phyloP scores from a whole-genome alignment of 2,888 invertebrate genomes.

The Archaeoteleia sp. region DNA sequence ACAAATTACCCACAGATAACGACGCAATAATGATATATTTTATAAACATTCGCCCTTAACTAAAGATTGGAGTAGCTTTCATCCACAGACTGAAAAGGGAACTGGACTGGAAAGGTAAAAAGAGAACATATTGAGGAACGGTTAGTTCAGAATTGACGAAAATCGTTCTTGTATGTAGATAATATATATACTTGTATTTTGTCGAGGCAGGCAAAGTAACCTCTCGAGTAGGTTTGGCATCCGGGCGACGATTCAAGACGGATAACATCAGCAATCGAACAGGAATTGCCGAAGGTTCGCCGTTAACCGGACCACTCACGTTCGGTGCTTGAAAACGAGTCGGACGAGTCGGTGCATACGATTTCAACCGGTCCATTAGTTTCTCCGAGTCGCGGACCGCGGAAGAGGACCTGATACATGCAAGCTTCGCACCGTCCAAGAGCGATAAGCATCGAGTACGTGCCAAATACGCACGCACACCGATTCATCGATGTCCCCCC shows the following conservation, averaged over 20 bases:
- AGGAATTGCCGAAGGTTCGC: slow-evolving; percentile 55
- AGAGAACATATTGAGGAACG: too few species aligned
- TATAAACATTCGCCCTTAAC: too few species aligned
- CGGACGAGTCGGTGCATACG: slow-evolving; percentile 56
- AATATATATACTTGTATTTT: slow-evolving; percentile 13
- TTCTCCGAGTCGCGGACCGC: slow-evolving; percentile 54
- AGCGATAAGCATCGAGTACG: slow-evolving; percentile 57
- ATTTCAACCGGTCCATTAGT: slow-evolving; percentile 59
- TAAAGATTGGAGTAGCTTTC: too few species aligned
- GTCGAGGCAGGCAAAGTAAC: slow-evolving; percentile 26
- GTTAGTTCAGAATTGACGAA: too few species aligned
- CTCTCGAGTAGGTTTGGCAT: slow-evolving; percentile 45
- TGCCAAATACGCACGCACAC: slow-evolving; percentile 53
- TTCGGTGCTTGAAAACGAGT: slow-evolving; percentile 58
- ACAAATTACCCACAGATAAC: too few species aligned
- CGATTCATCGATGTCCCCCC: too few species aligned
- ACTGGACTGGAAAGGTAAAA: too few species aligned
- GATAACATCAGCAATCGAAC: slow-evolving; percentile 57
- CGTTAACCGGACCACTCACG: slow-evolving; percentile 56
- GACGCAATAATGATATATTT: too few species aligned
- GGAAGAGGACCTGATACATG: slow-evolving; percentile 49
- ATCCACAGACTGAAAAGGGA: too few species aligned
- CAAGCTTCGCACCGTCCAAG: slow-evolving; percentile 34
- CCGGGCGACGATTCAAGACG: slow-evolving; percentile 49
- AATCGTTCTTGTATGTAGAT: too few species aligned